A percentile compares a stretch with the other conserved stretches of the same genome.
These are phyloP conservation scores for Heliconius erato DNA, from an alignment of 2,888 invertebrate genomes.

Conservation along the genomic window DNA sequence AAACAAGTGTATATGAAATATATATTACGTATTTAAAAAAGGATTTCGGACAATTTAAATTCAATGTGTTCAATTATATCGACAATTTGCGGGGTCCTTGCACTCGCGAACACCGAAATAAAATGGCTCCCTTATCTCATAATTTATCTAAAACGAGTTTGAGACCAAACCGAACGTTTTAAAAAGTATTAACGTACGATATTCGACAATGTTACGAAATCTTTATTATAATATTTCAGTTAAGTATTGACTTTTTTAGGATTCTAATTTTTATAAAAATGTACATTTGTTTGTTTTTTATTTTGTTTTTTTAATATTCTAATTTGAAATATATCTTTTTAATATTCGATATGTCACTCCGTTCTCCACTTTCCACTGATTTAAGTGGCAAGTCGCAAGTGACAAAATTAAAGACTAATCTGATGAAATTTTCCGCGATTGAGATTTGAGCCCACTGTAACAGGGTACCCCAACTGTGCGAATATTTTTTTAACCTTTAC, in stretches of 20 bases:
- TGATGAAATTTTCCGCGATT: no score
- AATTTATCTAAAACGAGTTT: conserved; percentile 12
- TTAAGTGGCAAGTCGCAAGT: background rate
- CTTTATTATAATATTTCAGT: background rate
- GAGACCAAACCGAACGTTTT: conserved; percentile 10
- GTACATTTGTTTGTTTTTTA: no score
- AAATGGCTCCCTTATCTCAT: conserved; percentile 4
- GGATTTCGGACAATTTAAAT: background rate
- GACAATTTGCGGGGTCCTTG: conserved; percentile 3
- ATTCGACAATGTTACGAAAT: background rate
- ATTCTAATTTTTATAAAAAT: background rate
- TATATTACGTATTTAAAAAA: background rate
- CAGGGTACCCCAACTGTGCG: no score
- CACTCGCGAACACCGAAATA: conserved; percentile 1
- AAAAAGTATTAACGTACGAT: background rate
- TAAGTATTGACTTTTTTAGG: background rate
- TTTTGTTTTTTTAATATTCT: no score
- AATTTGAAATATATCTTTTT: background rate
- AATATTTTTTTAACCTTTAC: no score
- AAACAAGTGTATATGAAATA: no score
- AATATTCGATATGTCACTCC: background rate
- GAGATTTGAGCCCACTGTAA: no score
- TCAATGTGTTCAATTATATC: conserved; percentile 9
- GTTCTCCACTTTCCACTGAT: background rate
- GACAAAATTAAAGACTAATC: no score